Evolutionary conservation across 2,797 vertebrate species (phyloP).

Genomic region (Paramormyrops hopkinsi): DNA sequence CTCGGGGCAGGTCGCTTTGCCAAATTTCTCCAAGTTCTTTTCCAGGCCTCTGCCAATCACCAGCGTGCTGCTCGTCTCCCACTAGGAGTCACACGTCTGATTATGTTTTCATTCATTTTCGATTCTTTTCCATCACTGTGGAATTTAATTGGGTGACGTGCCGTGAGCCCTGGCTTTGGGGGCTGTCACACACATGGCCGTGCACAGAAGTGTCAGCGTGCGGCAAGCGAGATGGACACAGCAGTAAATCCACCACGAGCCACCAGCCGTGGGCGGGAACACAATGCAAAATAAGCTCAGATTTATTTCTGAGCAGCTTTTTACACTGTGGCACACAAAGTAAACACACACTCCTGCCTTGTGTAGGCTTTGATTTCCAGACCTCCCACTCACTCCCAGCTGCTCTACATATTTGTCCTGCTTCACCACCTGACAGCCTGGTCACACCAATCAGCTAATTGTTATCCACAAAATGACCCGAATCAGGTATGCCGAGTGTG

Average conservation of each 20-base stretch:
- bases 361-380: not conserved
- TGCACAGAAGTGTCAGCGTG: not conserved
- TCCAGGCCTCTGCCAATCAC: not conserved
- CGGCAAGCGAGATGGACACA: not conserved
- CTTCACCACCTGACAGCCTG: not conserved
- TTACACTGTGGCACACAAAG: not conserved
- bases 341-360: not conserved
- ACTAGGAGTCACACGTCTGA: not conserved
- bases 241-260: not conserved
- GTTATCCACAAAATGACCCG: not conserved
- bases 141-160: not conserved
- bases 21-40: not conserved
- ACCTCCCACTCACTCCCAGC: not conserved
- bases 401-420: not conserved
- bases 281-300: not conserved
- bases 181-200: not conserved
- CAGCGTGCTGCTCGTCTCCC: not conserved
- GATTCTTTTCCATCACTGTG: not conserved
- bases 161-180: not conserved
- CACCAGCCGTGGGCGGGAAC: not conserved
- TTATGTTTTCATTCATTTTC: constrained; percentile 13
- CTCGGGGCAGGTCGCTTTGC: not conserved
- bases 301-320: not conserved
- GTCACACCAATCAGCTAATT: not conserved
- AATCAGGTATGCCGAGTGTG: not conserved